A percentile compares a stretch with the other conserved stretches of the same genome.
phyloP scores from a whole-genome alignment of 2,113 vertebrate genomes.

The Podilymbus podiceps region DNA sequence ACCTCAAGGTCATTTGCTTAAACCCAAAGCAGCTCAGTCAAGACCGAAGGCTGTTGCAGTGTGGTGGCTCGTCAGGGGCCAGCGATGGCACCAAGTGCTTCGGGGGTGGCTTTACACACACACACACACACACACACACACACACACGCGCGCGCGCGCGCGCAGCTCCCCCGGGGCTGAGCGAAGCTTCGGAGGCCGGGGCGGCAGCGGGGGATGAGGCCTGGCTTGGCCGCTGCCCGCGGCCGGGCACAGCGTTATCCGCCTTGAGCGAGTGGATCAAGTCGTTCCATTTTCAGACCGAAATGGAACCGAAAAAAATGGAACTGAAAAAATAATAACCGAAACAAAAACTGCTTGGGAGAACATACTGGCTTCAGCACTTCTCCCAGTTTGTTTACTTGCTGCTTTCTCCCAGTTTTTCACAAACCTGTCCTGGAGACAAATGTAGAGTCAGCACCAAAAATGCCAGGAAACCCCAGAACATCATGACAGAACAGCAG shows the following conservation, averaged over 20 bases:
- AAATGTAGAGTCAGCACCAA: not conserved
- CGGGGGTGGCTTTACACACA: too few relatives aligned
- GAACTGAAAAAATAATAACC: not conserved
- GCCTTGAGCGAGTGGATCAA: not conserved
- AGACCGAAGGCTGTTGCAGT: not conserved
- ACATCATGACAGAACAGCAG: not conserved
- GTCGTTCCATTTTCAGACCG: not conserved
- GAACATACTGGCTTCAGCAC: not conserved
- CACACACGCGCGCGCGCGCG: too few relatives aligned
- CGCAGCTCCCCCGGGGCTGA: not conserved
- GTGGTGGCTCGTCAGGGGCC: not conserved
- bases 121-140: too few relatives aligned
- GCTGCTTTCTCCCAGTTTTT: not conserved
- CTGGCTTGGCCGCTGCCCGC: not conserved
- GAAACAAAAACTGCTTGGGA: not conserved
- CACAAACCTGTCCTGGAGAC: not conserved
- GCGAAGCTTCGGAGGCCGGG: fast-evolving
- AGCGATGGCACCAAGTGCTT: fast-evolving
- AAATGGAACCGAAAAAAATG: too few relatives aligned
- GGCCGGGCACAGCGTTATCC: not conserved
- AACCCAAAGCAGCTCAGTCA: not conserved
- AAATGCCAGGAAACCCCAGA: not conserved
- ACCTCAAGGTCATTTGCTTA: not conserved
- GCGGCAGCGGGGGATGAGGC: too few relatives aligned
- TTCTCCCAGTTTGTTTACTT: not conserved